Evolutionary conservation across 2,113 vertebrate genomes (phyloP).

Genomic region (Cryptotis parvus): DNA sequence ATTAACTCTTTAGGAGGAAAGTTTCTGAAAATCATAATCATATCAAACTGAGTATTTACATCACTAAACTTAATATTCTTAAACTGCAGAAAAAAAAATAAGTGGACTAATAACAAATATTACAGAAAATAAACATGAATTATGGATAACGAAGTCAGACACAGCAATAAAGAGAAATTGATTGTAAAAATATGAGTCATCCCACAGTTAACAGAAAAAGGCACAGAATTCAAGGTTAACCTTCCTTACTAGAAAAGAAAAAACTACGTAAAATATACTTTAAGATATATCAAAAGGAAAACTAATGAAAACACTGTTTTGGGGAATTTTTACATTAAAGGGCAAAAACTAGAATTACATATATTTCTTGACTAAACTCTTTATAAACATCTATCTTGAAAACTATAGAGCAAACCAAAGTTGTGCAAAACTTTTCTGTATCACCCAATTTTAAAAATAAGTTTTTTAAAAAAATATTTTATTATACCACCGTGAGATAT

Average conservation of each 20-base stretch:
- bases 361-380: slow-evolving; percentile 23
- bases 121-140: not conserved
- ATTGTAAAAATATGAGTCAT: slow-evolving; percentile 33
- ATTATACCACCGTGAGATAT: too few species aligned
- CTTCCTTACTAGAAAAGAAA: slow-evolving; percentile 12
- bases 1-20: slow-evolving; percentile 9
- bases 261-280: not conserved
- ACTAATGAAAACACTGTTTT: not conserved
- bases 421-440: not conserved
- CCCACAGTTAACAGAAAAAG: not conserved
- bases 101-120: not conserved
- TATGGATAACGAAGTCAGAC: slow-evolving; percentile 37
- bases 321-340: slow-evolving; percentile 33
- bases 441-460: not conserved
- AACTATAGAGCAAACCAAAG: slow-evolving; percentile 50
- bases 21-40: slow-evolving; percentile 11
- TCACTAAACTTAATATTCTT: slow-evolving; percentile 38
- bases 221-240: not conserved
- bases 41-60: not conserved
- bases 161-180: slow-evolving; percentile 19
- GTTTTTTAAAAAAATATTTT: too few species aligned
- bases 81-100: slow-evolving; percentile 1
- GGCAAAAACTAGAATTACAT: slow-evolving; percentile 2
- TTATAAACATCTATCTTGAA: slow-evolving; percentile 33
- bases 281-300: slow-evolving; percentile 41